Conservation (phyloP, 2,888 invertebrate genomes). For the Anagyrus pseudococci region DNA sequence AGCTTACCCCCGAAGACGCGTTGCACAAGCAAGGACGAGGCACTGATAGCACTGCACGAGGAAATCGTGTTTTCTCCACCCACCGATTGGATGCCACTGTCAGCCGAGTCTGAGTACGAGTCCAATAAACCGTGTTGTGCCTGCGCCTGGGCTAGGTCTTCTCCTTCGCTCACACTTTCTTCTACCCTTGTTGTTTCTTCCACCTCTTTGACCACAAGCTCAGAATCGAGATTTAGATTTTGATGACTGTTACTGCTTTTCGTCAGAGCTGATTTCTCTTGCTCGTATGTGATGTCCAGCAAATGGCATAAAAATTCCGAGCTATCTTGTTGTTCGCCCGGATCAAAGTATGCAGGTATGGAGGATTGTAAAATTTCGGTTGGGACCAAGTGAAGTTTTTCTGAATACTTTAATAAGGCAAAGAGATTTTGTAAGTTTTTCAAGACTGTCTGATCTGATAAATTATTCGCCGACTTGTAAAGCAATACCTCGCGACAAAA, state of each 20-base stretch:
- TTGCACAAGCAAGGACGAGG: slow-evolving; percentile 66
- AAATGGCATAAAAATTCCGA: slow-evolving; percentile 81
- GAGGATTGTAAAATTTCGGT: slow-evolving; percentile 74
- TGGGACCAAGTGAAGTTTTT: slow-evolving; percentile 73
- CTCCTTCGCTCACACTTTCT: slow-evolving; percentile 58
- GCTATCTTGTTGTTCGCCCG: slow-evolving; percentile 87
- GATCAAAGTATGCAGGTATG: slow-evolving; percentile 78
- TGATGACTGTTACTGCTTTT: slow-evolving; percentile 24
- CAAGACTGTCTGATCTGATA: slow-evolving; percentile 55
- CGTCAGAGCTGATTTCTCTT: slow-evolving; percentile 64
- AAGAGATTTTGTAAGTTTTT: slow-evolving; percentile 76
- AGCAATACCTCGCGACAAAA: slow-evolving; percentile 73
- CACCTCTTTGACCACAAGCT: slow-evolving; percentile 48
- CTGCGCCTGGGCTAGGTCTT: slow-evolving; percentile 51
- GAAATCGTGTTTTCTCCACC: slow-evolving; percentile 51
- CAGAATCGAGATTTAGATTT: slow-evolving; percentile 36
- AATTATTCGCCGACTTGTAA: slow-evolving; percentile 45
- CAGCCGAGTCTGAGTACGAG: slow-evolving; percentile 59
- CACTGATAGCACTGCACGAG: slow-evolving; percentile 37
- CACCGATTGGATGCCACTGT: slow-evolving; percentile 61
- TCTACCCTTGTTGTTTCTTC: slow-evolving; percentile 42
- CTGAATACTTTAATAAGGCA: slow-evolving; percentile 74
- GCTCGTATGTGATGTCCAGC: slow-evolving; percentile 77
- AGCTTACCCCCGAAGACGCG: slow-evolving; percentile 80
- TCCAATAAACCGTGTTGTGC: slow-evolving; percentile 54